Evolutionary conservation across 2,797 vertebrate species (phyloP), one percentile per base, ranked within the genome.

Genomic region (Chiloscyllium punctatum): DNA sequence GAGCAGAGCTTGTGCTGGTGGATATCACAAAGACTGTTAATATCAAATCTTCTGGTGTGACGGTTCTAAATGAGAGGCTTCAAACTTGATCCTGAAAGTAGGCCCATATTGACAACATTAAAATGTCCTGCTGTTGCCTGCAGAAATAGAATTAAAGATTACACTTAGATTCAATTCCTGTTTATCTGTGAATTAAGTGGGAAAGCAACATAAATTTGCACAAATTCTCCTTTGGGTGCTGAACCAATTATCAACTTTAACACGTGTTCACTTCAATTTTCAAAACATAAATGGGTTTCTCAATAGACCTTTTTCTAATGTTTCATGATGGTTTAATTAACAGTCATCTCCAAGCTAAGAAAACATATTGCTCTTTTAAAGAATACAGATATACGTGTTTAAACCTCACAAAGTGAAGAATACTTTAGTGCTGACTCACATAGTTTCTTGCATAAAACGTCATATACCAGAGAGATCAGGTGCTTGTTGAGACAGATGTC

Each of bases 231-330:
- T 69, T 25, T n/a, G 62, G 90, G 66, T 69, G 90, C 21, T 37
- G 21, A 69, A 30, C 90, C 62, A 92, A 18, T 92, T 68, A 18
- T 68, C 4, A 37, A 42, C 90, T 69, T 92, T 92, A 9, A 3
- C 71, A 95, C 94, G 95, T 77, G 94, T 77, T 95, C 94, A 74
- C 71, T 74, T 94, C 69, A 25, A 72, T 33, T 51, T 74, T 74
- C 33, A 95, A 48, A 30, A 95, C 18, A 2, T 6, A 21, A 48
- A 72, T 74, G n/a, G 30, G n/a, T 95, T 77, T 77, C 71, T 95
- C 71, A 53, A 18, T 53, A 53, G 71, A 95, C 42, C 27, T 53
- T 95, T 48, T 51, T 71, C 69, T 77, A 42, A 68, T 69, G 90
- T 92, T 68, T 92, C 18, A 68, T 9, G 21, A 37, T 42, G 16